phyloP scores from a whole-genome alignment of 2,113 vertebrate genomes.

The Lepus europaeus region DNA sequence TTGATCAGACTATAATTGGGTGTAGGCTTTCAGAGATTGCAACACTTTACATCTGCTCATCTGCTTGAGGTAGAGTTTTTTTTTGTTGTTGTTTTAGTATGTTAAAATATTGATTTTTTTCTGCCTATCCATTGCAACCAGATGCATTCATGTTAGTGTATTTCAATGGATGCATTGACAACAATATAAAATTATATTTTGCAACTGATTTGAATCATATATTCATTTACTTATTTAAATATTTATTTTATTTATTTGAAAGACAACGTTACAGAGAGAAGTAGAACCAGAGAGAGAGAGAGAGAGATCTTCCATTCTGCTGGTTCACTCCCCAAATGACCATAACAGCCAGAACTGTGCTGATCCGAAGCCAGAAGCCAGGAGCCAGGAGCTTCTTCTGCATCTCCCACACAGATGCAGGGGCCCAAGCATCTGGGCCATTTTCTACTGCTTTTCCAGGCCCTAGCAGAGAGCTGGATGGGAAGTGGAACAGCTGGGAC shows the following conservation, averaged over 20 bases:
- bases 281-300: too few species aligned
- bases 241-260: too few species aligned
- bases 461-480: too few species aligned
- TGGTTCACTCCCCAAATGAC: too few species aligned
- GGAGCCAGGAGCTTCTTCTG: too few species aligned
- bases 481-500: too few species aligned
- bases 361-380: too few species aligned
- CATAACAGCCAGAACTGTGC: too few species aligned
- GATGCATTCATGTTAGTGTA: constrained; percentile 52
- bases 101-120: constrained; percentile 75
- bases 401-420: too few species aligned
- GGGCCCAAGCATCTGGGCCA: too few species aligned
- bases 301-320: too few species aligned
- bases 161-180: constrained; percentile 64
- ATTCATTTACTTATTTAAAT: constrained; percentile 25
- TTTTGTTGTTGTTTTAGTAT: constrained; percentile 60
- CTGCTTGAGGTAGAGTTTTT: constrained; percentile 48
- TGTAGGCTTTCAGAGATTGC: constrained; percentile 23
- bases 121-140: constrained; percentile 47
- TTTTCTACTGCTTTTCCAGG: too few species aligned
- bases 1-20: constrained; percentile 65
- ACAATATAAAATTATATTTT: constrained; percentile 60
- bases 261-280: background rate
- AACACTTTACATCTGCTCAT: constrained; percentile 65
- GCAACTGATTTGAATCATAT: constrained; percentile 11